Base-by-base conservation (phyloP, 2,113 vertebrate genomes). In the Bothrops jararaca region DNA sequence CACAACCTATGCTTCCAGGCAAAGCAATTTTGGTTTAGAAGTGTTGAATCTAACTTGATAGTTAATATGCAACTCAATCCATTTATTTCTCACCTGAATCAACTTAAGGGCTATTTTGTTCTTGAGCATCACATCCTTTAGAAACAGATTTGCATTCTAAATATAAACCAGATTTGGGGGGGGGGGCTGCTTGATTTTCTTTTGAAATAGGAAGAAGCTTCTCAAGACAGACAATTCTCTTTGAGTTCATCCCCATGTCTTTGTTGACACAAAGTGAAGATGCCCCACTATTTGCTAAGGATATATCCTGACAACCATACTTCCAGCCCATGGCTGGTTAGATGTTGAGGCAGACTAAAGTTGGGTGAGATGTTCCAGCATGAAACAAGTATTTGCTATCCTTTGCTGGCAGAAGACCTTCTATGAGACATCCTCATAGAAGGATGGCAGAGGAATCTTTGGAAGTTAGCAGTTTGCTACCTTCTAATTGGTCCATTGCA, bases 21-120 rank as follows among this genome's bases (percentile, higher is more conserved):
- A 91, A 92, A 93, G 91, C 87, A 95, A 95, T 86, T 26, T 92
- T 64, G 2, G 48, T 52, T 93, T 58, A 26, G 0, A 69, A 85
- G 93, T 20, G 34, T 11, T 7, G 11, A 89, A 90, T 93, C 94
- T 96, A 92, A 95, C 60, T 94, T 94, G 94, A 87, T 90, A 94
- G 86, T 89, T 92, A 91, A 95, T 87, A 85, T 52, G 94, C 95
- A 94, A 93, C 74, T 60, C 58, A 91, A 91, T 88, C 93, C 91
- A n/a, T 90, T 94, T 94, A 95, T 93, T 93, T 42, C 90, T 92
- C 90, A 60, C 53, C 94, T 94, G 93, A 86, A 89, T 96, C 93
- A 95, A 94, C 94, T 95, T 95, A 95, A 93, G 52, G 92, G 89
- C 89, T 88, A 94, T 54, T 92, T 56, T 89, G 15, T 45, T 74